A percentile compares a stretch with the other conserved stretches of the same genome.
Conservation (phyloP, 2,888 invertebrate species). For the Orthosia gracilis region DNA sequence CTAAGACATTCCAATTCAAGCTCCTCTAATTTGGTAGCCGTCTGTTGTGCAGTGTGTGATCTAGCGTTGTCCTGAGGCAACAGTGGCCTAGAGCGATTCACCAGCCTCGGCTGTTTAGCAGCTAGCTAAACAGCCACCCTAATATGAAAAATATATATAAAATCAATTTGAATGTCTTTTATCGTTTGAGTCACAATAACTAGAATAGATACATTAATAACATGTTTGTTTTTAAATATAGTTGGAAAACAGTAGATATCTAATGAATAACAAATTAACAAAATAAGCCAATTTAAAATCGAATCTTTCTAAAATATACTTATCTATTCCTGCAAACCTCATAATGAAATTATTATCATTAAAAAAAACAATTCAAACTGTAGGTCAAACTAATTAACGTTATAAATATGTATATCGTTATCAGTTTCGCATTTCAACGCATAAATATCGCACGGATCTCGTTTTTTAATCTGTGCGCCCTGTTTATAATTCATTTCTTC, state of each 20-base stretch:
- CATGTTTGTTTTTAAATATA: constrained; percentile 5
- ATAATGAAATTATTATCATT: constrained; percentile 34
- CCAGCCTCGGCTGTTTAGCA: too few species aligned
- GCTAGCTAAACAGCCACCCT: too few species aligned
- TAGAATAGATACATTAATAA: background rate
- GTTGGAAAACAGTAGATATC: background rate
- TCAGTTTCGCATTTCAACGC: constrained; percentile 50
- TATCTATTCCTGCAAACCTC: background rate
- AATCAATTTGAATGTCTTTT: background rate
- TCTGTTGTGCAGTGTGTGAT: too few species aligned
- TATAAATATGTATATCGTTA: constrained; percentile 56
- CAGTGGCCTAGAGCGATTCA: too few species aligned
- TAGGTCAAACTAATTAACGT: constrained; percentile 62
- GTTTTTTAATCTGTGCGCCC: constrained; percentile 51
- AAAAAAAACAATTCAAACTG: constrained; percentile 31
- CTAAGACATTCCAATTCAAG: too few species aligned
- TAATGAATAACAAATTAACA: constrained; percentile 9
- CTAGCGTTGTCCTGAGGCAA: too few species aligned
- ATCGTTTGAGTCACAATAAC: background rate
- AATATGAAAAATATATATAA: too few species aligned
- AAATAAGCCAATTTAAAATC: constrained; percentile 36
- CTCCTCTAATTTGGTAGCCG: too few species aligned
- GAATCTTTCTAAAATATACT: background rate
- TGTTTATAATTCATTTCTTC: constrained; percentile 66
- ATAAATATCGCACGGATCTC: constrained; percentile 61